Conservation (phyloP, 2,797 vertebrate genomes). For the Myotis planiceps region DNA sequence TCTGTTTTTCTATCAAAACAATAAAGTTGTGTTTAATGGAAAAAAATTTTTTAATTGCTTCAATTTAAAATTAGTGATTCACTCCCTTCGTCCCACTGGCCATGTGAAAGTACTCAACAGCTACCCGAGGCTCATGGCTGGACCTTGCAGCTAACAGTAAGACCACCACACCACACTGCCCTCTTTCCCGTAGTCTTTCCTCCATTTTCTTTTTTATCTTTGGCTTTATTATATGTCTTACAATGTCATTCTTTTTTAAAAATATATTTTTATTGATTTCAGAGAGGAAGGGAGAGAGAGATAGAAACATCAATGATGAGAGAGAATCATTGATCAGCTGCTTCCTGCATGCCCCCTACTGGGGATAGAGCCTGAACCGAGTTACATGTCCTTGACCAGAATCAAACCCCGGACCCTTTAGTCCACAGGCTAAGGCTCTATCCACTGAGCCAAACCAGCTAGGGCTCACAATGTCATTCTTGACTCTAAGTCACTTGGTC, state of each 20-base stretch:
- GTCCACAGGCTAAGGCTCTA: too few species aligned
- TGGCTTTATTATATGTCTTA: slow-evolving; percentile 12
- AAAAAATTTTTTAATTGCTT: neutral
- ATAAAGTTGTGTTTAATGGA: neutral
- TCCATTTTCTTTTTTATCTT: neutral
- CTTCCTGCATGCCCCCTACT: too few species aligned
- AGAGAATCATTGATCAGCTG: too few species aligned
- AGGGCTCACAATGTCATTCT: neutral
- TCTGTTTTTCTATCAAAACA: neutral
- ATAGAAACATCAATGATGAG: too few species aligned
- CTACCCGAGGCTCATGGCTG: neutral
- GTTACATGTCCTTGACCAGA: too few species aligned
- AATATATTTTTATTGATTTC: too few species aligned
- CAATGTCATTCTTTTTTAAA: neutral
- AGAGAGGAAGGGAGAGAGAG: too few species aligned
- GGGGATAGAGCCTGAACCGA: too few species aligned
- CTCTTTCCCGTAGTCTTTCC: neutral
- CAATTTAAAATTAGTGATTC: neutral
- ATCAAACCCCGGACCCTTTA: too few species aligned
- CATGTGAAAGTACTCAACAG: neutral
- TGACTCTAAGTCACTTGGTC: neutral
- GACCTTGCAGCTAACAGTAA: neutral
- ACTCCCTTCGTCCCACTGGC: neutral
- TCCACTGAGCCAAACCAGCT: too few species aligned
- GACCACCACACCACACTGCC: neutral